Conservation (phyloP, 2,888 invertebrate genomes). For the Portevinia maculata region DNA sequence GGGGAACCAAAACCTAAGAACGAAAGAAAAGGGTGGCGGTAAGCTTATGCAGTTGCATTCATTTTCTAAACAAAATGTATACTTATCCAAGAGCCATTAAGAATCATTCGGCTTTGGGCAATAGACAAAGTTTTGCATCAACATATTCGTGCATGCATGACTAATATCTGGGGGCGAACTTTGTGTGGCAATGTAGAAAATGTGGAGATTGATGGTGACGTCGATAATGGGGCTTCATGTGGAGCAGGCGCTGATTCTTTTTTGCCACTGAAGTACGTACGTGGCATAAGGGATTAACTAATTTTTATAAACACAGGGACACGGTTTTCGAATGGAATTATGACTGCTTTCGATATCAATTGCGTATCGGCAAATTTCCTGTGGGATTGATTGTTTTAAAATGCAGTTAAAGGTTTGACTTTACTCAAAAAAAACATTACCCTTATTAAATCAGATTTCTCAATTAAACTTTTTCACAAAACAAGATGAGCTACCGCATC, state of each 20-base stretch:
- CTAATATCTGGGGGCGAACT: neutral
- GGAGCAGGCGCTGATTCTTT: constrained; percentile 30
- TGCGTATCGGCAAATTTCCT: too few relatives aligned
- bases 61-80: constrained; percentile 59
- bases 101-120: constrained; percentile 29
- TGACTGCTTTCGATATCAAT: too few relatives aligned
- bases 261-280: too few relatives aligned
- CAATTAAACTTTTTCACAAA: too few relatives aligned
- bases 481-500: too few relatives aligned
- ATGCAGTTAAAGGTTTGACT: too few relatives aligned
- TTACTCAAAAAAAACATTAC: too few relatives aligned
- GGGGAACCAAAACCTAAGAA: constrained; percentile 20
- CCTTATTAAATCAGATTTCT: too few relatives aligned
- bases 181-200: neutral
- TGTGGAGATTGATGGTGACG: constrained; percentile 30
- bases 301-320: too few relatives aligned
- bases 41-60: constrained; percentile 45
- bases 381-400: too few relatives aligned
- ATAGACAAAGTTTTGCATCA: constrained; percentile 17
- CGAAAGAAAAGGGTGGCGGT: constrained; percentile 20
- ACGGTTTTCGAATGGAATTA: too few relatives aligned
- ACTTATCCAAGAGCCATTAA: constrained; percentile 46
- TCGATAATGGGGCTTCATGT: constrained; percentile 48
- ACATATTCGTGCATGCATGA: neutral
- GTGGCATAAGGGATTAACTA: too few relatives aligned